A percentile compares a stretch with the other conserved stretches of the same genome.
These are phyloP conservation scores for Podocnemis expansa DNA, from an alignment of 2,113 vertebrate species.

Conservation along the genomic window DNA sequence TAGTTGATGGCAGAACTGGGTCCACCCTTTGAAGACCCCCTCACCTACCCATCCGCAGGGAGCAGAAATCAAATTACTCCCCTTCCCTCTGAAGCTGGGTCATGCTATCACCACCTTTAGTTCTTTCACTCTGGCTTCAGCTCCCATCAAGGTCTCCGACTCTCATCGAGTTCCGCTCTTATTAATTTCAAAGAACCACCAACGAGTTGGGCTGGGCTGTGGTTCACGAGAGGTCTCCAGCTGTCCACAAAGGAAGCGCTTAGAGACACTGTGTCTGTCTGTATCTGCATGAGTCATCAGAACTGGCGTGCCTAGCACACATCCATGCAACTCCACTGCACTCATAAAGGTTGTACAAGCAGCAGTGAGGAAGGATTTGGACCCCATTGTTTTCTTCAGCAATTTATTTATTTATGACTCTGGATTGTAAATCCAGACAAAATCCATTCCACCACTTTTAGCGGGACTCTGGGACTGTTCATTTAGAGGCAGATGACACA, in stretches of 20 bases:
- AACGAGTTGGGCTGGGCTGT: background rate
- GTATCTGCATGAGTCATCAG: background rate
- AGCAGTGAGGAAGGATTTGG: background rate
- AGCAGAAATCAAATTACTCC: too few relatives aligned
- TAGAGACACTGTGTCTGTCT: conserved; percentile 7
- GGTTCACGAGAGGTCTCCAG: background rate
- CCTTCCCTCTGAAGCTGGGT: background rate
- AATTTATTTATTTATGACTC: background rate
- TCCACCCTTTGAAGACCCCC: too few relatives aligned
- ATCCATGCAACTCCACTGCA: background rate
- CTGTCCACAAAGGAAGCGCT: conserved; percentile 10
- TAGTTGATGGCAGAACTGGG: too few relatives aligned
- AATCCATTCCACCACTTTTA: background rate
- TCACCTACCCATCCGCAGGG: too few relatives aligned
- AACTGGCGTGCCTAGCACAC: background rate
- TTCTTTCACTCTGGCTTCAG: background rate
- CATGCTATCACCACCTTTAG: background rate
- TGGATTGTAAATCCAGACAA: background rate
- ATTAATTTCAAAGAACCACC: background rate
- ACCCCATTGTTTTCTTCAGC: background rate
- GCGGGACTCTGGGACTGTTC: background rate
- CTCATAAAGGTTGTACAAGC: background rate
- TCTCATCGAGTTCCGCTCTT: background rate
- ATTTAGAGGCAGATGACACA: background rate
- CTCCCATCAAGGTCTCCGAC: background rate